These are phyloP conservation scores for Emydura subglobosa DNA, from an alignment of 2,113 vertebrate genomes.

Conservation along the genomic window DNA sequence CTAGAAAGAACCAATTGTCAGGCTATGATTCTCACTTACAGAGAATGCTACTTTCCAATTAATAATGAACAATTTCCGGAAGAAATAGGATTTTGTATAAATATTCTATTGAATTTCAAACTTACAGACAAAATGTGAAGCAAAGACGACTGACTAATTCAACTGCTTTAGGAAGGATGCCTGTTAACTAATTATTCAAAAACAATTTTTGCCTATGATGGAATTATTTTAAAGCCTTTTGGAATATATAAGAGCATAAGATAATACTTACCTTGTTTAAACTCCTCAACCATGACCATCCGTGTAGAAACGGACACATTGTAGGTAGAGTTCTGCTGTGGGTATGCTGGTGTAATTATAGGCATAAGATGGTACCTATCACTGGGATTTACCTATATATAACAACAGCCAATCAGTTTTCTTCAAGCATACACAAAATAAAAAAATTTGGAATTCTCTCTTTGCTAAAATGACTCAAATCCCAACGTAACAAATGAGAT, in stretches of 20 bases:
- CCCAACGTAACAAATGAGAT: slow-evolving; percentile 9
- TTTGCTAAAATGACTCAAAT: slow-evolving; percentile 67
- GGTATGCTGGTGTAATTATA: slow-evolving; percentile 95
- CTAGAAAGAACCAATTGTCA: neutral
- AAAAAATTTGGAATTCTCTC: slow-evolving; percentile 80
- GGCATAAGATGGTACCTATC: slow-evolving; percentile 95
- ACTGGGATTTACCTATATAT: slow-evolving; percentile 88
- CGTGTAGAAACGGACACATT: slow-evolving; percentile 93
- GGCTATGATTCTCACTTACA: neutral
- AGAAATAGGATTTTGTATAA: neutral
- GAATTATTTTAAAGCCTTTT: slow-evolving; percentile 20
- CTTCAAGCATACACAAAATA: slow-evolving; percentile 81
- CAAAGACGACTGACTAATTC: neutral
- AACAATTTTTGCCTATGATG: neutral
- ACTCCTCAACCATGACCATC: slow-evolving; percentile 92
- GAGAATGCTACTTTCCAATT: neutral
- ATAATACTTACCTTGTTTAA: slow-evolving; percentile 89
- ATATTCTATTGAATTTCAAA: neutral
- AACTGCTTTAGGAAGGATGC: neutral
- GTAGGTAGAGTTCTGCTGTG: slow-evolving; percentile 94
- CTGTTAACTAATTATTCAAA: neutral
- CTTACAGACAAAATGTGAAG: neutral
- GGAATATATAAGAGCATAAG: slow-evolving; percentile 68
- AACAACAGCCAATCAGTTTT: slow-evolving; percentile 88
- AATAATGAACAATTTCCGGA: neutral